Base-by-base conservation (phyloP, 2,888 invertebrate genomes). In the Hemicrepidius hirtus region DNA sequence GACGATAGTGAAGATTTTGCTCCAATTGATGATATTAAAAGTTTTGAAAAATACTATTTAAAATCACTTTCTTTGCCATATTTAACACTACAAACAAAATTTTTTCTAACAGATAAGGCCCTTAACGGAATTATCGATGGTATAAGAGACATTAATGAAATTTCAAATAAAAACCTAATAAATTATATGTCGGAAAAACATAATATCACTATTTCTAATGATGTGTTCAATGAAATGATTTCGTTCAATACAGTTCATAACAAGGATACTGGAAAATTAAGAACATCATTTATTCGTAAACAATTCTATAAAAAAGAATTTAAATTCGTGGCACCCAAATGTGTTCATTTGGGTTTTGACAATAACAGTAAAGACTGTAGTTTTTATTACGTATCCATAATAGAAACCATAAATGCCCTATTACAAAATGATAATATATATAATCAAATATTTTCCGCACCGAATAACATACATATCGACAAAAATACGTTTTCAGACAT, bases 21-120 rank as follows among this genome's bases (percentile, higher is more conserved):
- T 10, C n/a, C 3, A 49, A 13, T 6, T 49, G n/a, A 49, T 16
- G 10, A 49, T 49, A 20, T 13, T 3, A 21, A 49, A 28, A 6
- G 6, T 28, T 28, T 28, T 9, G 28, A 53, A 21, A 53, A 53
- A 10, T 21, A 28, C 20, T 53, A 53, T 53, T 53, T 53, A 53
- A 20, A 53, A 28, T n/a, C 13, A n/a, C 13, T 53, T 18, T 9
- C 53, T 10, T 5, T 4, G 12, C 12, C 24, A 20, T 53, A 53
- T 53, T 24, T 53, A 20, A 53, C 28, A 24, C 24, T 53, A 53
- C 53, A 53, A 53, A 53, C 53, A 3, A 53, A 53, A 53, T 24
- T 9, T 21, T 53, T 53, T 53, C 24, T 53, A 9, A 21, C 53
- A 4, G 53, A 53, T 24, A 21, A 20, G 9, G 32, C 28, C 6